Conservation (phyloP, 2,113 vertebrate species). For the Brevimyrus niger region DNA sequence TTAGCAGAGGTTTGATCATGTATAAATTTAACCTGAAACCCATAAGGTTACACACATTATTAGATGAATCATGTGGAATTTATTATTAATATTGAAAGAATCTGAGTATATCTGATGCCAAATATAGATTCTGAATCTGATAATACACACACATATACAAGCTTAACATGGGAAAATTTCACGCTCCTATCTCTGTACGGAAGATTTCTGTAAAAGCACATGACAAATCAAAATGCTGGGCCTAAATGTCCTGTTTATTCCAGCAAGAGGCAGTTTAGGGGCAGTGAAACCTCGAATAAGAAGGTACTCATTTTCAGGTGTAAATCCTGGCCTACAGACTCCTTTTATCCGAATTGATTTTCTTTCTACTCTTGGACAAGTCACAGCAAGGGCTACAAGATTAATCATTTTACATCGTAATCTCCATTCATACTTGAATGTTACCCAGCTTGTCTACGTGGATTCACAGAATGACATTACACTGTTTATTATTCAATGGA, state of each 20-base stretch:
- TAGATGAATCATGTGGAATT: not conserved
- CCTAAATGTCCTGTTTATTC: too few species aligned
- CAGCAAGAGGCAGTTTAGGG: too few species aligned
- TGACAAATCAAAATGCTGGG: too few species aligned
- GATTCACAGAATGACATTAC: not conserved
- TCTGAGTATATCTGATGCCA: not conserved
- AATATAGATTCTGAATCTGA: not conserved
- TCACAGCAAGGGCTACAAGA: not conserved
- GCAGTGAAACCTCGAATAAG: too few species aligned
- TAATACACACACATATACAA: not conserved
- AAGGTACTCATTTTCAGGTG: not conserved
- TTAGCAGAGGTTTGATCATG: constrained; percentile 87
- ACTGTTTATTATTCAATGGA: not conserved
- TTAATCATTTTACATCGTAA: not conserved
- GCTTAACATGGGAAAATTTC: not conserved
- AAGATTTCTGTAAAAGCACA: not conserved
- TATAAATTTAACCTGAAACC: constrained; percentile 87
- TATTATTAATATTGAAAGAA: not conserved
- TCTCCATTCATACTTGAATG: not conserved
- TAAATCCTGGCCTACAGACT: not conserved
- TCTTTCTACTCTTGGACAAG: too few species aligned
- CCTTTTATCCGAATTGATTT: not conserved
- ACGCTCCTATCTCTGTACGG: not conserved
- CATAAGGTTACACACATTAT: not conserved
- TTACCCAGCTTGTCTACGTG: not conserved